Conservation (phyloP, 2,888 invertebrate genomes). For the Drosophila robusta region DNA sequence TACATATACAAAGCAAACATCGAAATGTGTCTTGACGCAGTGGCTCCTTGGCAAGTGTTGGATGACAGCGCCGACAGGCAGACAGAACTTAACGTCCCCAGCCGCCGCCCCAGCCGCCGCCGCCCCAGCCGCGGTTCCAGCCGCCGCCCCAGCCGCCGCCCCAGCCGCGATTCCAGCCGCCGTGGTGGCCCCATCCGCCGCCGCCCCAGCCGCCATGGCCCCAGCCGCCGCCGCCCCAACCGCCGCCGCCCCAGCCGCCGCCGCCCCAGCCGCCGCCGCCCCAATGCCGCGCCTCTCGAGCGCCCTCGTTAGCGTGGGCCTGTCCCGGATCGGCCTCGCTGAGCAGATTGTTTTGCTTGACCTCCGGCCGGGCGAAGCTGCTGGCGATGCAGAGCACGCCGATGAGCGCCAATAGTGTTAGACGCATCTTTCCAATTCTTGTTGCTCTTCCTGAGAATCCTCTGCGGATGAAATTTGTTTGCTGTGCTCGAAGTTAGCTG, state of each 20-base stretch:
- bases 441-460: not conserved
- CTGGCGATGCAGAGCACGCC: constrained; percentile 52
- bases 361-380: constrained; percentile 20
- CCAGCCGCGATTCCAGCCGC: constrained; percentile 4
- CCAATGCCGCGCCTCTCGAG: constrained; percentile 50
- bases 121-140: constrained; percentile 28
- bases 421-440: constrained; percentile 47
- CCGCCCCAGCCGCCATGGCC: constrained; percentile 13
- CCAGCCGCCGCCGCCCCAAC: constrained; percentile 9
- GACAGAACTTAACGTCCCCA: constrained; percentile 33
- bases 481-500: constrained; percentile 6
- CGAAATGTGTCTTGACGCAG: not conserved
- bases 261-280: constrained; percentile 17
- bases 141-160: constrained; percentile 18
- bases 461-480: constrained; percentile 1
- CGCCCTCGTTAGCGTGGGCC: constrained; percentile 64
- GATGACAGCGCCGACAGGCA: not conserved
- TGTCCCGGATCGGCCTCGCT: constrained; percentile 53
- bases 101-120: constrained; percentile 27
- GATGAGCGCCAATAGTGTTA: constrained; percentile 54
- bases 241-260: constrained; percentile 11
- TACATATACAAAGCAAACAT: constrained; percentile 17
- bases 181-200: constrained; percentile 20
- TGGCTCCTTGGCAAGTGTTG: constrained; percentile 11
- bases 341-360: constrained; percentile 29